Evolutionary conservation across 1,140 invertebrate species (phyloP).

Genomic region (Campoletis sonorensis): DNA sequence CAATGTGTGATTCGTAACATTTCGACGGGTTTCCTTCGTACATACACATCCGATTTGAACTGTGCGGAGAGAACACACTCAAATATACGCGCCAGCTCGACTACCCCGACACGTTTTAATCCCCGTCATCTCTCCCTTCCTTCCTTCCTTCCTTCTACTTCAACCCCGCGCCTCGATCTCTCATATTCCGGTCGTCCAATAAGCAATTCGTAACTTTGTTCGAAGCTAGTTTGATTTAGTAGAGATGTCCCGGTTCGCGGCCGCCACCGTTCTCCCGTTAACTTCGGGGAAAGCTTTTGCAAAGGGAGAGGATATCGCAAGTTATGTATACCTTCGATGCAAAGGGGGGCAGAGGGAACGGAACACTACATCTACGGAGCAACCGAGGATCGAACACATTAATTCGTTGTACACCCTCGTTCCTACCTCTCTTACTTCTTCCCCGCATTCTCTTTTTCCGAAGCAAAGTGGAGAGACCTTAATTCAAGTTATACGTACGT

Average conservation of each 20-base stretch:
- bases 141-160: neutral
- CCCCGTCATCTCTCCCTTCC: neutral
- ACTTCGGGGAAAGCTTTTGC: constrained; percentile 10
- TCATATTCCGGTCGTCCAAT: constrained; percentile 49
- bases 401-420: constrained; percentile 21
- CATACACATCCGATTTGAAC: constrained; percentile 8
- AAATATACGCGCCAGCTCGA: constrained; percentile 26
- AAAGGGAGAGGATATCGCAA: constrained; percentile 11
- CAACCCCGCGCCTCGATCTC: neutral
- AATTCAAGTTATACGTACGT: constrained; percentile 40
- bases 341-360: neutral
- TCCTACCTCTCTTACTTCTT: neutral
- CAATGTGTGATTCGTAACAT: neutral
- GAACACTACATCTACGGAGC: neutral
- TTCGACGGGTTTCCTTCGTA: constrained; percentile 6
- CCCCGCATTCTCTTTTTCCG: neutral
- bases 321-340: constrained; percentile 3
- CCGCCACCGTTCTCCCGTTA: constrained; percentile 8
- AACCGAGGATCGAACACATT: constrained; percentile 40
- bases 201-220: constrained; percentile 61
- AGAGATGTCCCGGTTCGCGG: constrained; percentile 29
- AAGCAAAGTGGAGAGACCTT: constrained; percentile 16
- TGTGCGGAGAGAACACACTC: neutral
- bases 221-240: constrained; percentile 61
- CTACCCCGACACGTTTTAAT: constrained; percentile 8